A percentile compares a stretch with the other conserved stretches of the same genome.
phyloP scores from a whole-genome alignment of 2,888 invertebrate genomes.

The Melinaea menophilus region DNA sequence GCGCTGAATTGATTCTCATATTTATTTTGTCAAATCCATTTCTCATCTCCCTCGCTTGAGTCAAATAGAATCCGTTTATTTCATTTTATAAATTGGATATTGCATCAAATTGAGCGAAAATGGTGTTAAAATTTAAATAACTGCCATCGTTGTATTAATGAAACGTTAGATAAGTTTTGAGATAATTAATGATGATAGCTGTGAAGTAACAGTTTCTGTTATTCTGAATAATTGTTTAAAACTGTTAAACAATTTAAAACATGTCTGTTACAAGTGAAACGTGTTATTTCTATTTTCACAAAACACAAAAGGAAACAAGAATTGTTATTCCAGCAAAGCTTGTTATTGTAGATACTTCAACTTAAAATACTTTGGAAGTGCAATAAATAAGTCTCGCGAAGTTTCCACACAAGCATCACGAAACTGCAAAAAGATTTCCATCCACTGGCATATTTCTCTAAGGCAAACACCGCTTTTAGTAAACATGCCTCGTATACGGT shows the following conservation, averaged over 20 bases:
- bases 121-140: not conserved
- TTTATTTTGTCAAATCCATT: conserved; percentile 36
- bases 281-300: conserved; percentile 1
- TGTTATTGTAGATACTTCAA: conserved; percentile 8
- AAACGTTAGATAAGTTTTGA: too few relatives aligned
- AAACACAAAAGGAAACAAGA: conserved; percentile 1
- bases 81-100: conserved; percentile 13
- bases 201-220: too few relatives aligned
- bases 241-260: not conserved
- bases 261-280: not conserved
- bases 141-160: not conserved
- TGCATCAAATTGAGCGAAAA: conserved; percentile 7
- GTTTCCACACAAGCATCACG: conserved; percentile 8
- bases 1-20: conserved; percentile 43
- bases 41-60: conserved; percentile 20
- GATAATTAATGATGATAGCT: too few relatives aligned
- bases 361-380: conserved; percentile 10
- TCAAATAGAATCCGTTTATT: conserved; percentile 14
- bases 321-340: conserved; percentile 4
- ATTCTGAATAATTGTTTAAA: not conserved
- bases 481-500: conserved; percentile 33
- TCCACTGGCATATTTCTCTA: conserved; percentile 22
- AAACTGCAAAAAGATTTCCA: conserved; percentile 19
- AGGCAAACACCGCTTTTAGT: conserved; percentile 28
- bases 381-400: conserved; percentile 10